Base-by-base conservation (phyloP, 2,113 vertebrate genomes). In the Equus przewalskii region DNA sequence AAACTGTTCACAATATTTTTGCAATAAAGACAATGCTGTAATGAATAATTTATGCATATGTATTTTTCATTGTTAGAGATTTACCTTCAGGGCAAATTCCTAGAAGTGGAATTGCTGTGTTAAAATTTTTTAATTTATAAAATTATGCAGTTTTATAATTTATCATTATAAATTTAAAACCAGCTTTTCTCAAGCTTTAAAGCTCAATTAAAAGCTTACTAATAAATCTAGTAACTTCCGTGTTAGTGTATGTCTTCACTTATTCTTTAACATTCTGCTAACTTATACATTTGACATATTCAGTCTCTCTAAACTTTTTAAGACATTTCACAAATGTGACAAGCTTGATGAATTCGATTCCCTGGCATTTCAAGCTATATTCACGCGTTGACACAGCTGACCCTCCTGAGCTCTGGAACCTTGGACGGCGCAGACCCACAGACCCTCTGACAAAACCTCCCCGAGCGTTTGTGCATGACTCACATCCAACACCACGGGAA, bases 401-500 rank as follows among this genome's bases (percentile, higher is more conserved):
- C 7, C n/a, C 51, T 67, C 58, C 46, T 6, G 4, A 49, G 41
- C 3, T 3, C 18, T 36, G 2, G 62, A 36, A 13, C 13, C 0
- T 13, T 4, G 22, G 33, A 12, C 3, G 28, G 13, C 6, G 36
- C 15, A n/a, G 51, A 41, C 13, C 76, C 6, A 3, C 76, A 58
- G 4, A 5, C 54, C 65, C 12, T 7, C 49, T 19, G 1, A 7
- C 54, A 1, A 22, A 64, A 14, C 15, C 33, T 3, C 33, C 33
- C 1, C 1, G 30, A 6, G 21, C 46, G 7, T 15, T 19, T 36
- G 67, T 9, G 2, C 15, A 24, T 62, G 5, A 1, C 60, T 13
- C 41, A 2, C 3, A 0, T 21, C 36, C 15, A 14, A 19, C 8
- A 14, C 24, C 6, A 1, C 16, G 0, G 46, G 13, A 30, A 26